Conservation (phyloP, 1,140 invertebrate genomes). For the Diabrotica virgifera region DNA sequence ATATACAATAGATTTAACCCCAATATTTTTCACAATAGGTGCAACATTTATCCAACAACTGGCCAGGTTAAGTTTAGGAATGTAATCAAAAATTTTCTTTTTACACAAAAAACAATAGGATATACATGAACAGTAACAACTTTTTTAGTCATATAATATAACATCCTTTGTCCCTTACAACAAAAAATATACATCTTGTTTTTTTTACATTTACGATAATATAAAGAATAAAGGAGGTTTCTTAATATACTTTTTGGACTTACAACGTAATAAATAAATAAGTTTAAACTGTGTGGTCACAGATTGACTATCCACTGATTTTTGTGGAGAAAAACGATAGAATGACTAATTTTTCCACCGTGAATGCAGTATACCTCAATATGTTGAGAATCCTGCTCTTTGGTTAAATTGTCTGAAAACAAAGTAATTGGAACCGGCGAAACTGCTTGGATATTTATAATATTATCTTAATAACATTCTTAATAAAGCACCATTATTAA, state of each 20-base stretch:
- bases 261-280: constrained; percentile 30
- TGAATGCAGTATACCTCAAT: neutral
- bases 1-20: constrained; percentile 27
- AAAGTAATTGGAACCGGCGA: constrained; percentile 20
- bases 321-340: constrained; percentile 19
- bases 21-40: constrained; percentile 18
- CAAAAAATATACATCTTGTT: constrained; percentile 2
- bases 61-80: constrained; percentile 30
- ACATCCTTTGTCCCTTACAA: constrained; percentile 17
- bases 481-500: no score
- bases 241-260: constrained; percentile 13
- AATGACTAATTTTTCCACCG: constrained; percentile 31
- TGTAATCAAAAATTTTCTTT: constrained; percentile 23
- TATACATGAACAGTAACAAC: constrained; percentile 17
- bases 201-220: constrained; percentile 3
- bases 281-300: constrained; percentile 27
- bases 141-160: constrained; percentile 18
- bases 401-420: constrained; percentile 26
- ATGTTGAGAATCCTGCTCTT: constrained; percentile 15
- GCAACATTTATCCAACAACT: constrained; percentile 27
- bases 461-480: neutral
- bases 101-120: constrained; percentile 20
- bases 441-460: constrained; percentile 14
- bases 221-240: constrained; percentile 20
- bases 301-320: constrained; percentile 27